Base-by-base conservation (phyloP, 2,113 vertebrate genomes). In the Dicaeum eximium region DNA sequence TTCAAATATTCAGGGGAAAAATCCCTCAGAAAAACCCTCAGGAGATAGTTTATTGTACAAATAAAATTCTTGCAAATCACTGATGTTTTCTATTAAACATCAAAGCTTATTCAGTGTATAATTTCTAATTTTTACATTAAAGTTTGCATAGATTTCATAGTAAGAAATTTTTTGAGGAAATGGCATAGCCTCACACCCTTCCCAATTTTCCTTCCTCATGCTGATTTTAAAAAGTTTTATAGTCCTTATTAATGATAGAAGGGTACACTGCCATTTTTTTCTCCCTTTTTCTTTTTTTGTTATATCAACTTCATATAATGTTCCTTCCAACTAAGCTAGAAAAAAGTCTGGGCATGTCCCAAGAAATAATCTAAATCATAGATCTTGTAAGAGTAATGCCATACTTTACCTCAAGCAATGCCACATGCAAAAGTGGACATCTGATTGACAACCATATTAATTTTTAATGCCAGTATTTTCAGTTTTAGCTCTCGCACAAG, bases 351-450 rank as follows among this genome's bases (percentile, higher is more conserved):
- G 45, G 4, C 61, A 61, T 92, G 67, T 81, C 75, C 40, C 44
- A 88, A 72, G 88, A 94, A 90, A 78, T 65, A 96, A 93, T 92
- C 58, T 78, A 86, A 94, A 88, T 83, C 92, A 53, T 11, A 86
- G 61, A 83, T 77, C 80, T 90, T 50, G 5, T 81, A 96, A 92
- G 53, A 88, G 65, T 93, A 96, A 94, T 92, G 65, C 80, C 75
- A 79, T 86, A 51, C 42, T 81, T 92, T 60, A 96, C 95, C 96
- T 75, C 93, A 79, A 94, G 90, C 94, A 79, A 81, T 42, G 61
- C 66, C 90, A 84, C 85, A 90, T 95, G 93, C 90, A 96, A 92
- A 97, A 86, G 88, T 85, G 95, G 95, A 97, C 82, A 93, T 42
- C 75, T 91, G 96, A 97, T 70, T 87, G 97, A 96, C 96, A 95